Evolutionary conservation across 2,888 invertebrate species (phyloP).

Genomic region (Scrobipalpa atriplicella): DNA sequence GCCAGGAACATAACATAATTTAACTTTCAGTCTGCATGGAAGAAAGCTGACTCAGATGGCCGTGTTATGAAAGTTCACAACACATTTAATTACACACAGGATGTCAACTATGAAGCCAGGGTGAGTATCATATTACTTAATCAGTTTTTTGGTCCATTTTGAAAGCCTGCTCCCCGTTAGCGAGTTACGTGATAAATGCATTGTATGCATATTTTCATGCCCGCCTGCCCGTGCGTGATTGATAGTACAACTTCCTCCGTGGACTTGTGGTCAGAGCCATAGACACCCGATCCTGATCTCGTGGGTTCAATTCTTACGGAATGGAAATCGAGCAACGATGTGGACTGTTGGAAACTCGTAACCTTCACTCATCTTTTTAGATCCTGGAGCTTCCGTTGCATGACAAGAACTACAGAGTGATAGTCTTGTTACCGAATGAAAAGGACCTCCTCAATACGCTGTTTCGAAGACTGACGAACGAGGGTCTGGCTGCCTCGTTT

Average conservation of each 20-base stretch:
- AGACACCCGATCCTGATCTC: too few relatives aligned
- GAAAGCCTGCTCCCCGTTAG: too few relatives aligned
- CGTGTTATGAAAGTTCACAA: constrained; percentile 46
- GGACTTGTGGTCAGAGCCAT: too few relatives aligned
- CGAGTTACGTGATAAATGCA: too few relatives aligned
- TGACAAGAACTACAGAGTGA: constrained; percentile 40
- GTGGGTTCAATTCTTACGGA: too few relatives aligned
- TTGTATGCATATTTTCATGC: too few relatives aligned
- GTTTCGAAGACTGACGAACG: constrained; percentile 30
- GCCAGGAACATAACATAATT: not conserved
- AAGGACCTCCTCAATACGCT: constrained; percentile 34
- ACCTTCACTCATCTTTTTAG: not conserved
- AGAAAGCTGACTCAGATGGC: not conserved
- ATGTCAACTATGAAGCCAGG: constrained; percentile 51
- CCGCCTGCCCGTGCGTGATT: too few relatives aligned
- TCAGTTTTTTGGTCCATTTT: not conserved
- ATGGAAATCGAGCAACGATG: too few relatives aligned
- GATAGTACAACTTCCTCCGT: too few relatives aligned
- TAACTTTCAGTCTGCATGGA: constrained; percentile 28
- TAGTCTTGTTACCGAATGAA: constrained; percentile 45
- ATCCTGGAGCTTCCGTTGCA: constrained; percentile 41
- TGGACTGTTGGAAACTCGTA: too few relatives aligned
- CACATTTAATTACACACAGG: constrained; percentile 49
- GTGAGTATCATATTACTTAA: constrained; percentile 35
- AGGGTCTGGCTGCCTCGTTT: constrained; percentile 33